Evolutionary conservation across 2,797 vertebrate genomes (phyloP).

Genomic region (Phoxinus dragarum): DNA sequence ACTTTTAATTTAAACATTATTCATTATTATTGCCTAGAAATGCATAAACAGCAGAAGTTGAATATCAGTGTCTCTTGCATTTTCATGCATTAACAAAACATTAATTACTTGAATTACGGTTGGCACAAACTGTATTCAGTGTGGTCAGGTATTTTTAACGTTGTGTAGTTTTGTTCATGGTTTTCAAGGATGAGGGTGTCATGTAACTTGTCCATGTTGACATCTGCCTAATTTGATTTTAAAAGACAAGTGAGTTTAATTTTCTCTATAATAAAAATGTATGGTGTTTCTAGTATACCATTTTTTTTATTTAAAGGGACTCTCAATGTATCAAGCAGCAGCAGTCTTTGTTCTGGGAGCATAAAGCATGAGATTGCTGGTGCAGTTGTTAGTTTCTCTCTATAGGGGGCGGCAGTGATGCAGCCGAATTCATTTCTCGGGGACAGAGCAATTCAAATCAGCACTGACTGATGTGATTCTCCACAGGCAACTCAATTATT

Average conservation of each 20-base stretch:
- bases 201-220: background rate
- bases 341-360: background rate
- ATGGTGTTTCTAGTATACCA: background rate
- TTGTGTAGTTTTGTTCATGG: background rate
- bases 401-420: constrained; percentile 19
- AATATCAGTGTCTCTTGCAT: background rate
- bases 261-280: background rate
- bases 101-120: too few species aligned
- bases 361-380: background rate
- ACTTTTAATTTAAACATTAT: background rate
- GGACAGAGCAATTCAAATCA: constrained; percentile 20
- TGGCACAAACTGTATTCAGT: background rate
- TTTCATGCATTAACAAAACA: background rate
- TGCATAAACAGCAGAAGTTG: background rate
- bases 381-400: background rate
- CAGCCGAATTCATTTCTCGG: background rate
- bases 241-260: background rate
- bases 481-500: constrained; percentile 4
- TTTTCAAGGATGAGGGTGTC: background rate
- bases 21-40: background rate
- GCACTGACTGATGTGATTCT: background rate
- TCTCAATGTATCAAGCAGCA: constrained; percentile 20
- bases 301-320: background rate
- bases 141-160: background rate
- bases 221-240: background rate